Percentiles rank a stretch among this genome's conserved stretches.
phyloP scores from a whole-genome alignment of 2,113 vertebrate genomes.

The Eurypyga helias region DNA sequence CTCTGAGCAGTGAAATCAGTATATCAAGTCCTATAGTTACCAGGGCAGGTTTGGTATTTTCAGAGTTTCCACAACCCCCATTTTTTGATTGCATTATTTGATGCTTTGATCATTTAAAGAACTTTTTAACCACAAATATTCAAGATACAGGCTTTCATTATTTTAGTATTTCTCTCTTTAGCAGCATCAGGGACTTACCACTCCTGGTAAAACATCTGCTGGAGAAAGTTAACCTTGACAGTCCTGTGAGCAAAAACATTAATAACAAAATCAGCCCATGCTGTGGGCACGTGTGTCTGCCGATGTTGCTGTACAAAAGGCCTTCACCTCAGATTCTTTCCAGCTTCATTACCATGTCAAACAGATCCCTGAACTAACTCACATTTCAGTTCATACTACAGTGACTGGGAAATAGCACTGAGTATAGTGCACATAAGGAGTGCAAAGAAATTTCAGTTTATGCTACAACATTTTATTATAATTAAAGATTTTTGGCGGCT shows the following conservation, averaged over 20 bases:
- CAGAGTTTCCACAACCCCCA: background rate
- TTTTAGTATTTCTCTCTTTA: conserved; percentile 1
- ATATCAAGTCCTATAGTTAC: background rate
- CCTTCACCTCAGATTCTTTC: background rate
- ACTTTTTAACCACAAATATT: background rate
- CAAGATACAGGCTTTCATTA: background rate
- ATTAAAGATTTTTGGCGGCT: background rate
- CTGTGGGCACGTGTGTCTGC: background rate
- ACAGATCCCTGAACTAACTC: background rate
- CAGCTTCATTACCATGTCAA: background rate
- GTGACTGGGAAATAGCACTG: background rate
- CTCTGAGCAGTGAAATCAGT: background rate
- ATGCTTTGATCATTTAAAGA: background rate
- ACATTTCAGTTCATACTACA: background rate
- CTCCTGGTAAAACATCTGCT: conserved; percentile 33
- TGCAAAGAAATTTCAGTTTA: background rate
- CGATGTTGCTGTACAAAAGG: background rate
- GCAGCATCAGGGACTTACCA: background rate
- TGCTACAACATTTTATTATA: background rate
- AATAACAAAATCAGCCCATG: background rate
- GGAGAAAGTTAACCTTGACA: conserved; percentile 37
- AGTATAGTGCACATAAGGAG: background rate
- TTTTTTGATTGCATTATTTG: background rate
- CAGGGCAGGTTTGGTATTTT: background rate
- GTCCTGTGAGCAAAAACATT: background rate